phyloP scores from a whole-genome alignment of 2,797 vertebrate species.

The Poeciliopsis presidionis region DNA sequence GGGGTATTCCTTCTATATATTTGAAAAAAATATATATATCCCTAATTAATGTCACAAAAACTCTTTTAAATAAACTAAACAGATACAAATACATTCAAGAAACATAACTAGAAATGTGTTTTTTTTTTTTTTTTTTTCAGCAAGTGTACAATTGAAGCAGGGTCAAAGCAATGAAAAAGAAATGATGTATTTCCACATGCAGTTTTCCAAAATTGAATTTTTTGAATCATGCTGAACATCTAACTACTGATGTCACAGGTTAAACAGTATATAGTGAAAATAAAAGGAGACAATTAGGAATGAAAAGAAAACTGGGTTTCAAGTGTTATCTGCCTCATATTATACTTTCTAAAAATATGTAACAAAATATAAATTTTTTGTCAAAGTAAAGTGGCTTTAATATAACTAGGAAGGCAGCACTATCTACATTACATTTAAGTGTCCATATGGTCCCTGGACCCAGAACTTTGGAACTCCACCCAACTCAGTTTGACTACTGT shows the following conservation, averaged over 20 bases:
- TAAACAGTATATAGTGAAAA: neutral
- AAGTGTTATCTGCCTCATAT: neutral
- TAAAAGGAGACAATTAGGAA: neutral
- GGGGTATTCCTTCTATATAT: neutral
- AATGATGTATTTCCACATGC: neutral
- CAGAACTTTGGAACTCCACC: neutral
- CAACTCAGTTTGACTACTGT: neutral
- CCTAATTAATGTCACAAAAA: neutral
- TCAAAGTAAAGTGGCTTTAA: too few species aligned
- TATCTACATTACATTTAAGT: too few species aligned
- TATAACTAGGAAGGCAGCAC: too few species aligned
- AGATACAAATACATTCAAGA: neutral
- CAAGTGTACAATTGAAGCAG: neutral
- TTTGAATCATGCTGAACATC: neutral
- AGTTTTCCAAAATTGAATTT: neutral
- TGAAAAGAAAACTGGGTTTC: neutral
- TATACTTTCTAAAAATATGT: too few species aligned
- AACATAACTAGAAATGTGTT: neutral
- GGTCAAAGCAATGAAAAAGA: neutral
- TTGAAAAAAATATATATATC: neutral
- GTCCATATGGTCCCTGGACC: too few species aligned
- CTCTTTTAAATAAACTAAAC: neutral
- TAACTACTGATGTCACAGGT: neutral
- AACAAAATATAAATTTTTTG: too few species aligned
- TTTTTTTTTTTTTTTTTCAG: neutral